Percentiles rank a stretch among this genome's conserved stretches.
Conservation (phyloP, 2,888 invertebrate species). For the Pseudococcus viburni region DNA sequence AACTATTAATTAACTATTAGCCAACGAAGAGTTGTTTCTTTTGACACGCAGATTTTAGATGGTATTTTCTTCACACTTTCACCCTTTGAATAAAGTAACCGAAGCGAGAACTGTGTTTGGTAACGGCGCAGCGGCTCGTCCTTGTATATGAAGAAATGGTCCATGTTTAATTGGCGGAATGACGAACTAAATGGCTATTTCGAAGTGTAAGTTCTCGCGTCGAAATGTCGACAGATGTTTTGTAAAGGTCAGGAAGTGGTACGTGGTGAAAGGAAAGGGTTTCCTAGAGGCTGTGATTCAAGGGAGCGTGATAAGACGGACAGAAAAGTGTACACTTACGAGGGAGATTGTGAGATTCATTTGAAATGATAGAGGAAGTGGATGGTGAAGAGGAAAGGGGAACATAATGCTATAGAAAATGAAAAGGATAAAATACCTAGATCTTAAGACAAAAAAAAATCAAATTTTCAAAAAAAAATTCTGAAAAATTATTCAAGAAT, state of each 20-base stretch:
- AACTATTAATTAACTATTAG: no score
- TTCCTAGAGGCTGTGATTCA: neutral
- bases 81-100: neutral
- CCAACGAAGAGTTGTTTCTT: no score
- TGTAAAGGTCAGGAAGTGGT: neutral
- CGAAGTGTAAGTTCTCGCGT: neutral
- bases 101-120: neutral
- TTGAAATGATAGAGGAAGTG: neutral
- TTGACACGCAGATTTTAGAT: no score
- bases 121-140: no score
- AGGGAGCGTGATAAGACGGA: neutral
- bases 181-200: neutral
- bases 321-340: neutral
- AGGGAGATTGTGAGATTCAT: neutral
- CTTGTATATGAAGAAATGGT: neutral
- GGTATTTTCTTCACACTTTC: neutral
- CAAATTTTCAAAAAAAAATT: no score
- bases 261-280: neutral
- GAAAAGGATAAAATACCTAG: no score
- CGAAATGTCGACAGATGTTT: neutral
- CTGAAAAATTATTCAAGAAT: no score
- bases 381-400: no score
- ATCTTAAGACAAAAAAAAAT: no score
- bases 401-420: no score
- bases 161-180: neutral